Percentiles rank a stretch among this genome's conserved stretches.
Evolutionary conservation across 2,113 vertebrate species (phyloP).

Genomic region (Nycticryphes semicollaris): DNA sequence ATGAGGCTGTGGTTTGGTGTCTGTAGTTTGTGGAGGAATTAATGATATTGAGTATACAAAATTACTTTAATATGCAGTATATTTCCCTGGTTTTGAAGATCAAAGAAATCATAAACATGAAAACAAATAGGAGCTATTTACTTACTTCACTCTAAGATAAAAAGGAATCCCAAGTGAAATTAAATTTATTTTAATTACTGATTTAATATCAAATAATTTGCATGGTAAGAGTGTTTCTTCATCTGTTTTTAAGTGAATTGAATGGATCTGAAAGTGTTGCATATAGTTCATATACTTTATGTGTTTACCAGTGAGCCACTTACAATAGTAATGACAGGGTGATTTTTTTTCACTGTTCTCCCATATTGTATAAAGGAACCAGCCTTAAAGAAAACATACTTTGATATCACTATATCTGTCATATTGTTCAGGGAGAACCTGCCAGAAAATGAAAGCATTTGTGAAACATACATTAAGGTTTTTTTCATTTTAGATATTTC

Average conservation of each 20-base stretch:
- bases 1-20: not conserved
- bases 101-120: constrained; percentile 27
- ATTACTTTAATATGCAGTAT: not conserved
- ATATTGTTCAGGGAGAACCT: not conserved
- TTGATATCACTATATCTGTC: not conserved
- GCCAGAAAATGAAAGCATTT: not conserved
- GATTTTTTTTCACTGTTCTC: not conserved
- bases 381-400: not conserved
- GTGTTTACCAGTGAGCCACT: not conserved
- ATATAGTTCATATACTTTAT: not conserved
- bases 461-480: not conserved
- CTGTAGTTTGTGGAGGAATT: not conserved
- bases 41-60: not conserved
- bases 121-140: constrained; percentile 20
- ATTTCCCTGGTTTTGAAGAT: constrained; percentile 26
- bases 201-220: constrained; percentile 20
- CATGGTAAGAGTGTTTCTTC: not conserved
- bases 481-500: not conserved
- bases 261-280: not conserved
- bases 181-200: constrained; percentile 37
- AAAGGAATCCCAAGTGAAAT: constrained; percentile 8
- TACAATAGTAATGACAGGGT: not conserved
- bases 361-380: not conserved
- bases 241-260: not conserved
- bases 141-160: constrained; percentile 20